phyloP scores from a whole-genome alignment of 2,113 vertebrate genomes.

The Fukomys damarensis region DNA sequence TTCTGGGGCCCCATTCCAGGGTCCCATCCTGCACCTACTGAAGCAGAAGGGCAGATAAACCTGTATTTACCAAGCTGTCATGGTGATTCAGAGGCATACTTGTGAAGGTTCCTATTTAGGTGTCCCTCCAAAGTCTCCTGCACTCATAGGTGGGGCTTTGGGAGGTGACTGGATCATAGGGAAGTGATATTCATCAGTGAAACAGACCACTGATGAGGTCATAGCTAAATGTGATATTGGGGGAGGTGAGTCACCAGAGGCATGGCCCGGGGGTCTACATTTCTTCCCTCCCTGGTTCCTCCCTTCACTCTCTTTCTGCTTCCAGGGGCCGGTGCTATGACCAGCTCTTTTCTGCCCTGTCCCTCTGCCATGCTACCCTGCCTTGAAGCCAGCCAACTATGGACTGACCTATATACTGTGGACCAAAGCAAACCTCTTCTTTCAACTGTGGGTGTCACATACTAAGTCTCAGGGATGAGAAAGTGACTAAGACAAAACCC shows the following conservation, averaged over 20 bases:
- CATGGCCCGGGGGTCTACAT: not conserved
- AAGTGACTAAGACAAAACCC: not conserved
- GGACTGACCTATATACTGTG: not conserved
- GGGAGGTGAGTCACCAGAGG: not conserved
- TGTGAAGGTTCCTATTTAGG: not conserved
- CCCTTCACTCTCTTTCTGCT: not conserved
- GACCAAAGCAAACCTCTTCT: not conserved
- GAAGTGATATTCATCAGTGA: not conserved
- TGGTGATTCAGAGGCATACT: rapidly evolving
- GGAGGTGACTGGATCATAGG: not conserved
- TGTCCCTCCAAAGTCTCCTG: not conserved
- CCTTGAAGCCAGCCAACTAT: not conserved
- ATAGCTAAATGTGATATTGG: not conserved
- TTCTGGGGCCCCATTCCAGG: not conserved
- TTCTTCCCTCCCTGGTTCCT: not conserved
- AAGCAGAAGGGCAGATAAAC: not conserved
- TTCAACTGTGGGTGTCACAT: not conserved
- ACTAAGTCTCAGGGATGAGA: not conserved
- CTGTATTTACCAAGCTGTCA: not conserved
- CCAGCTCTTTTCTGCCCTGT: not conserved
- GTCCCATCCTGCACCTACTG: not conserved
- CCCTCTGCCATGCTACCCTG: not conserved
- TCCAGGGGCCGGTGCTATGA: not conserved
- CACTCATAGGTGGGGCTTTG: not conserved
- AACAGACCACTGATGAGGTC: not conserved